These are phyloP conservation scores for Lasioglossum baleicum DNA, from an alignment of 1,140 invertebrate species.

Conservation along the genomic window DNA sequence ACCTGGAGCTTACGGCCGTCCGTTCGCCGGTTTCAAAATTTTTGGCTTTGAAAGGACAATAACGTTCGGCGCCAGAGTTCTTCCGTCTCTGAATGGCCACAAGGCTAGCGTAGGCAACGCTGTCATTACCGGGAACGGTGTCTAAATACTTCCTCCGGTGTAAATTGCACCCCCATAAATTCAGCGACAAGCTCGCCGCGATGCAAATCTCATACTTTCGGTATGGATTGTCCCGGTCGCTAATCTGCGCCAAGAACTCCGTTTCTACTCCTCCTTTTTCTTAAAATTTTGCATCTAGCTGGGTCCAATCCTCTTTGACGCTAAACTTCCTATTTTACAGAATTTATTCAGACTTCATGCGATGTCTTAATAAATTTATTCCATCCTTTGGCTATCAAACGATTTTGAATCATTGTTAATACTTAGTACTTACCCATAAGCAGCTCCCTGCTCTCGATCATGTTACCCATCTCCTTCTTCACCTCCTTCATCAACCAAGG, in stretches of 20 bases:
- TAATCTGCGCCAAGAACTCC: too few relatives aligned
- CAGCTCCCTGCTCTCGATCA: conserved; percentile 88
- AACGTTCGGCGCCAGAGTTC: neutral
- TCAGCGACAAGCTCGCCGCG: accelerated
- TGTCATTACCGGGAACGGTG: neutral
- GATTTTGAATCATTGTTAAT: too few relatives aligned
- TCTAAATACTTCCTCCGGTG: neutral
- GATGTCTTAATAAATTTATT: too few relatives aligned
- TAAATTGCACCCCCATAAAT: neutral
- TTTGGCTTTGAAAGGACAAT: neutral
- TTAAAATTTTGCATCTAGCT: too few relatives aligned
- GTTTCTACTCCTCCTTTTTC: too few relatives aligned
- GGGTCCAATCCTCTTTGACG: too few relatives aligned
- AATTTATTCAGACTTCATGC: too few relatives aligned
- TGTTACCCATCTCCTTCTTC: conserved; percentile 87
- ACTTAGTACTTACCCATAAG: conserved; percentile 82
- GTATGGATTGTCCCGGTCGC: too few relatives aligned
- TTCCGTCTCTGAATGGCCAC: neutral
- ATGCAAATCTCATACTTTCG: neutral
- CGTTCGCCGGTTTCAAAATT: neutral
- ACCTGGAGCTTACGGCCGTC: conserved; percentile 21
- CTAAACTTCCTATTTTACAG: too few relatives aligned
- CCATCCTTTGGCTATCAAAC: too few relatives aligned
- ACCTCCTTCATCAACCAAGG: conserved; percentile 94
- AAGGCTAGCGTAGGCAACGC: neutral